phyloP scores from a whole-genome alignment of 2,888 invertebrate species.

The Aspidiotus rigidus region DNA sequence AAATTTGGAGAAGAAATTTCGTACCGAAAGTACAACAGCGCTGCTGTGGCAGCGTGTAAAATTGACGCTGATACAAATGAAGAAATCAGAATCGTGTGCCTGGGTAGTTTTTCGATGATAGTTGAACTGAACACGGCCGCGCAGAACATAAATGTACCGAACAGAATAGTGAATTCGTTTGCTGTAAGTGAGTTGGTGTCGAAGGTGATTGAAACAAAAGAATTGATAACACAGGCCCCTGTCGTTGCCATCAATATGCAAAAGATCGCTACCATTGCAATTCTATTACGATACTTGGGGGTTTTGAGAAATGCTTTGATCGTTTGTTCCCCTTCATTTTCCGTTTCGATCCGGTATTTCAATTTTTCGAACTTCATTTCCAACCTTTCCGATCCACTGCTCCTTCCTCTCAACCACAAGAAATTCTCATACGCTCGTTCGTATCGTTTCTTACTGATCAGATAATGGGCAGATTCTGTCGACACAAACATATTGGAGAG shows the following conservation, averaged over 20 bases:
- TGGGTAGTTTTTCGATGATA: slow-evolving; percentile 9
- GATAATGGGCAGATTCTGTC: slow-evolving; percentile 37
- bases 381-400: background rate
- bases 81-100: slow-evolving; percentile 31
- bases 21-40: background rate
- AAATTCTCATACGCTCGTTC: slow-evolving; percentile 27
- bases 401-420: background rate
- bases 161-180: slow-evolving; percentile 23
- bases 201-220: slow-evolving; percentile 15
- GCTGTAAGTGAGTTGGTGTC: slow-evolving; percentile 16
- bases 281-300: background rate
- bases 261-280: background rate
- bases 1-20: background rate
- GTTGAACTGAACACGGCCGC: background rate
- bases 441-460: slow-evolving; percentile 30
- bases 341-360: slow-evolving; percentile 1
- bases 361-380: background rate
- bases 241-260: slow-evolving; percentile 9
- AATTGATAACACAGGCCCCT: slow-evolving; percentile 2
- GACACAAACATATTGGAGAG: slow-evolving; percentile 35
- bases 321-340: background rate
- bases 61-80: slow-evolving; percentile 36
- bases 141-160: background rate
- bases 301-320: background rate
- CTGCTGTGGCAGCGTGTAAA: slow-evolving; percentile 35